Evolutionary conservation across 2,888 invertebrate species (phyloP).

Genomic region (Drosophila maculinotata): DNA sequence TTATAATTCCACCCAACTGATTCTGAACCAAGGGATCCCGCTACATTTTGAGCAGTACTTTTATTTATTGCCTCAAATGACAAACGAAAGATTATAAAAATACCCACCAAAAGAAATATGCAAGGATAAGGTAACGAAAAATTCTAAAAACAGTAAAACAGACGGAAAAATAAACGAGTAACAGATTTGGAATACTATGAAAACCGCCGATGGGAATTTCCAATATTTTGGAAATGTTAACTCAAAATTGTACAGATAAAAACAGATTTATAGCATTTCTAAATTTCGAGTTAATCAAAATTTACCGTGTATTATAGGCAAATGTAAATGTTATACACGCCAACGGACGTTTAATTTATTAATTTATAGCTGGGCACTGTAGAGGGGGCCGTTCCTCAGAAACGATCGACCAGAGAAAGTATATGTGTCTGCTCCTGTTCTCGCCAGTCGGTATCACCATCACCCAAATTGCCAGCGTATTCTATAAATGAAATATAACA

Average conservation of each 20-base stretch:
- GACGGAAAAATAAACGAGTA: background rate
- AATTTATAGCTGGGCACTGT: slow-evolving; percentile 30
- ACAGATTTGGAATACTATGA: background rate
- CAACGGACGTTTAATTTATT: slow-evolving; percentile 35
- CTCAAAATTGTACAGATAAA: background rate
- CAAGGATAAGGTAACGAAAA: background rate
- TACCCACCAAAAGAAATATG: background rate
- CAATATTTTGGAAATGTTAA: background rate
- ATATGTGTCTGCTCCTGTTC: slow-evolving; percentile 96
- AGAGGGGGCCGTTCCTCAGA: slow-evolving; percentile 86
- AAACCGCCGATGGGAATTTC: background rate
- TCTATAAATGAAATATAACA: slow-evolving; percentile 87
- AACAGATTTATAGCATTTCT: slow-evolving; percentile 1
- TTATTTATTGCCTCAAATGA: too few relatives aligned
- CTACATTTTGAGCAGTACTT: too few relatives aligned
- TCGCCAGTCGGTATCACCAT: slow-evolving; percentile 91
- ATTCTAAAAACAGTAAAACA: background rate
- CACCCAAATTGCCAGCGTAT: slow-evolving; percentile 97
- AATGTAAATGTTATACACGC: slow-evolving; percentile 15
- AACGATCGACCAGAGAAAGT: slow-evolving; percentile 96
- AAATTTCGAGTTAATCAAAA: slow-evolving; percentile 13
- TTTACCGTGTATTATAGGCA: slow-evolving; percentile 11
- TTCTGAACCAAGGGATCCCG: too few relatives aligned
- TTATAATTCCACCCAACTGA: too few relatives aligned
- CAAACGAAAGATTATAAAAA: too few relatives aligned